These are phyloP conservation scores for Sarcophaga subvicina DNA, from an alignment of 2,888 invertebrate genomes.

Conservation along the genomic window DNA sequence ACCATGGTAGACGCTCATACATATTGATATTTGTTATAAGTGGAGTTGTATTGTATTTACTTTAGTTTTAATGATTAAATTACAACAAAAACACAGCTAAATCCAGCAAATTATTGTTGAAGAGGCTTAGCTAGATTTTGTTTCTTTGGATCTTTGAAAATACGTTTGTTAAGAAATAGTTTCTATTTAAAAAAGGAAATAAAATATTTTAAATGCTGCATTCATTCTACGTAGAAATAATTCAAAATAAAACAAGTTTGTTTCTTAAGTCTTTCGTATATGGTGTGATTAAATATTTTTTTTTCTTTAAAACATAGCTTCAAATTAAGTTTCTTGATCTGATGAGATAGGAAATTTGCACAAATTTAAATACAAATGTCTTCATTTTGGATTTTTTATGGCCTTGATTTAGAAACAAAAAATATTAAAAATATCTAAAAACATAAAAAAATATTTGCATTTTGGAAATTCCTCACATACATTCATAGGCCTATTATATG, in stretches of 20 bases:
- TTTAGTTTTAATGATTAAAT: conserved; percentile 54
- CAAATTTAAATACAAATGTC: not conserved
- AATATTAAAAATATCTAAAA: too few relatives aligned
- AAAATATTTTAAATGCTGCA: conserved; percentile 35
- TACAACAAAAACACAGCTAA: conserved; percentile 36
- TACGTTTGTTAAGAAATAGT: conserved; percentile 20
- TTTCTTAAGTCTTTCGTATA: conserved; percentile 61
- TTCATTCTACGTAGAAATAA: conserved; percentile 12
- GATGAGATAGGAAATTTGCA: conserved; percentile 4
- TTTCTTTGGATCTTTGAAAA: conserved; percentile 16
- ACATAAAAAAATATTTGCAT: too few relatives aligned
- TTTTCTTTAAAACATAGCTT: conserved; percentile 6
- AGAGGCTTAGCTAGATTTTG: not conserved
- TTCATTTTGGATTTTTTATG: too few relatives aligned
- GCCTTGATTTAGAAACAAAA: too few relatives aligned
- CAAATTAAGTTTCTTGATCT: conserved; percentile 10
- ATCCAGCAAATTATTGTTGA: conserved; percentile 32
- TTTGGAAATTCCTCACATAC: too few relatives aligned
- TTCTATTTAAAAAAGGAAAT: conserved; percentile 22
- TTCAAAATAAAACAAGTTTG: conserved; percentile 56
- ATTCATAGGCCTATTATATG: too few relatives aligned
- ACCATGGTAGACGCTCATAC: not conserved
- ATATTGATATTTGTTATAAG: not conserved
- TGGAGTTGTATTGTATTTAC: not conserved
- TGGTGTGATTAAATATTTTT: not conserved